Conservation (phyloP, 2,888 invertebrate genomes). For the Drosophila mayaguana region DNA sequence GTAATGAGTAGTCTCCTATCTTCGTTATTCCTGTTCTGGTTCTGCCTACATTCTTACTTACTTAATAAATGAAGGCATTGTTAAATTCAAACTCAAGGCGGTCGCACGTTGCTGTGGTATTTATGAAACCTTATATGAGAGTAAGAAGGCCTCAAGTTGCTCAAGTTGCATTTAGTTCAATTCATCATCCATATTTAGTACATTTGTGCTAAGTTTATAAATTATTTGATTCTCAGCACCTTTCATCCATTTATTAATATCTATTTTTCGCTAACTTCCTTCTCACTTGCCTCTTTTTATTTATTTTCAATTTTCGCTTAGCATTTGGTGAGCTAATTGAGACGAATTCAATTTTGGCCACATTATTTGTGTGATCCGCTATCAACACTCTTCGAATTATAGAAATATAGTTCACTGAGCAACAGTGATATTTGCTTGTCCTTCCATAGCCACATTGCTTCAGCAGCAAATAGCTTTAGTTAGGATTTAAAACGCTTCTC, state of each 20-base stretch:
- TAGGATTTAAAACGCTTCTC: slow-evolving; percentile 14
- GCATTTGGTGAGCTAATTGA: neutral
- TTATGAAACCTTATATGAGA: neutral
- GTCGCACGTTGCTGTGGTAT: neutral
- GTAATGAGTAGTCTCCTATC: too few relatives aligned
- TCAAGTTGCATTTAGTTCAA: neutral
- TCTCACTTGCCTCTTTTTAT: too few relatives aligned
- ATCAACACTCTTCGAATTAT: too few relatives aligned
- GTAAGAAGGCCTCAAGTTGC: neutral
- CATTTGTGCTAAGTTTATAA: too few relatives aligned
- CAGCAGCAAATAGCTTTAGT: neutral
- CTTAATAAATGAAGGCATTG: neutral
- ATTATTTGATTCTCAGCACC: too few relatives aligned
- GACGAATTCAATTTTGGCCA: neutral
- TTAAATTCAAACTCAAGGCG: neutral
- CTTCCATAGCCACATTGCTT: neutral
- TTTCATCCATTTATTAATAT: neutral
- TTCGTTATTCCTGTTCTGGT: too few relatives aligned
- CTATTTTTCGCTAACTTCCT: neutral
- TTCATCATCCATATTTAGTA: neutral
- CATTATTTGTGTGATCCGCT: too few relatives aligned
- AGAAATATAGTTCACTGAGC: neutral
- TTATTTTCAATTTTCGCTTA: too few relatives aligned
- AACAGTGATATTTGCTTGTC: neutral
- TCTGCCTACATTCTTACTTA: too few relatives aligned